Conservation (phyloP, 2,888 invertebrate genomes). For the Mythimna loreyi region DNA sequence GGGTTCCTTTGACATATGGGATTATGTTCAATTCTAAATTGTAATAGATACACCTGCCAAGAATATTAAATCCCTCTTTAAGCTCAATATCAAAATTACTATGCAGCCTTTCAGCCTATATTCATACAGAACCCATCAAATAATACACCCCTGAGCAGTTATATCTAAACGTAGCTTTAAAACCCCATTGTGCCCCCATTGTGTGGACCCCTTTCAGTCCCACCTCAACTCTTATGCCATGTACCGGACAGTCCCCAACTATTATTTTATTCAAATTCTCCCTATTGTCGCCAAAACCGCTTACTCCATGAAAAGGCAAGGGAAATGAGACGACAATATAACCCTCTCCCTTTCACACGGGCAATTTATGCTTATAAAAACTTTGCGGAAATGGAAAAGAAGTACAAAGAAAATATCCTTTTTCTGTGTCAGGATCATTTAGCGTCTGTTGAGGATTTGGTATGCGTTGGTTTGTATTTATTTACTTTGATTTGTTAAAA, state of each 20-base stretch:
- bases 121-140: constrained; percentile 67
- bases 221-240: constrained; percentile 70
- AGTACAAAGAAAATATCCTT: constrained; percentile 59
- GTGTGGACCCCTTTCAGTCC: constrained; percentile 67
- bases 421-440: constrained; percentile 36
- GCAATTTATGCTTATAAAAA: constrained; percentile 60
- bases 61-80: neutral
- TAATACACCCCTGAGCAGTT: constrained; percentile 69
- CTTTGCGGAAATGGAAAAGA: constrained; percentile 58
- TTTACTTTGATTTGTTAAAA: constrained; percentile 43
- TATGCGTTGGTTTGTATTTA: constrained; percentile 33
- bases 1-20: neutral
- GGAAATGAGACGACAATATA: constrained; percentile 44
- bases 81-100: constrained; percentile 8
- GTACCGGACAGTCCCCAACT: constrained; percentile 78
- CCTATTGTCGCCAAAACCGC: constrained; percentile 74
- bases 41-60: constrained; percentile 5
- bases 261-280: constrained; percentile 86
- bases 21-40: neutral
- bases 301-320: constrained; percentile 69
- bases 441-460: constrained; percentile 45
- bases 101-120: neutral
- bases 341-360: constrained; percentile 49
- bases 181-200: constrained; percentile 76
- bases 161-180: constrained; percentile 68